phyloP scores from a whole-genome alignment of 1,140 invertebrate species.

The Choristoneura fumiferana region DNA sequence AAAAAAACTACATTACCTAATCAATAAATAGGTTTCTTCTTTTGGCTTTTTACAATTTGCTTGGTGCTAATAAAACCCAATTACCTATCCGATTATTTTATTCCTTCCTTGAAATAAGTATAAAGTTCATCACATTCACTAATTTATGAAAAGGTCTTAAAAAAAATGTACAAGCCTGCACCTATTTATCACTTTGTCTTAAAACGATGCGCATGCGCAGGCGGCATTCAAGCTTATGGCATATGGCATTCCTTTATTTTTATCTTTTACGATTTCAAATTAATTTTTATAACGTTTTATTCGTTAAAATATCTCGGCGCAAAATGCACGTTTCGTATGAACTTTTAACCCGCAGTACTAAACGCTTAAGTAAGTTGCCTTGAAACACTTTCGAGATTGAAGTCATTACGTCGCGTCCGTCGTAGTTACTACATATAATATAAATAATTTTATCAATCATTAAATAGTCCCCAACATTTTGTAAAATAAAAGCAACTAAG shows the following conservation, averaged over 20 bases:
- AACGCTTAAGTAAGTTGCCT: constrained; percentile 26
- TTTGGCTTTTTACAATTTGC: too few relatives aligned
- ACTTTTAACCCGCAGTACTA: constrained; percentile 27
- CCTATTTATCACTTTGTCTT: too few relatives aligned
- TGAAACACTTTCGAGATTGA: constrained; percentile 38
- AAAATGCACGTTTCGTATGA: constrained; percentile 27
- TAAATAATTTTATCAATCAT: constrained; percentile 2
- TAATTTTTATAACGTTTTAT: constrained; percentile 41
- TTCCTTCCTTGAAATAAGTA: too few relatives aligned
- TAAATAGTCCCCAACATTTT: background rate
- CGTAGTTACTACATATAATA: background rate
- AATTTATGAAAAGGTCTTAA: too few relatives aligned
- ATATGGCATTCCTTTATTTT: background rate
- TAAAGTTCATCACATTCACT: too few relatives aligned
- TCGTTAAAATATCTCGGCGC: constrained; percentile 35
- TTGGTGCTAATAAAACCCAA: too few relatives aligned
- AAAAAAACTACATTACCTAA: too few relatives aligned
- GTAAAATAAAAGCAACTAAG: background rate
- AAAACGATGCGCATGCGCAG: too few relatives aligned
- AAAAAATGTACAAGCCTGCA: too few relatives aligned
- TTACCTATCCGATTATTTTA: too few relatives aligned
- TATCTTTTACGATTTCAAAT: constrained; percentile 32
- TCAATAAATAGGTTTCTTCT: too few relatives aligned
- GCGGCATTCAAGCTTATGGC: too few relatives aligned
- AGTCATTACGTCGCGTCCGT: constrained; percentile 2